Conservation (phyloP, 2,113 vertebrate species). For the Lates calcarifer region DNA sequence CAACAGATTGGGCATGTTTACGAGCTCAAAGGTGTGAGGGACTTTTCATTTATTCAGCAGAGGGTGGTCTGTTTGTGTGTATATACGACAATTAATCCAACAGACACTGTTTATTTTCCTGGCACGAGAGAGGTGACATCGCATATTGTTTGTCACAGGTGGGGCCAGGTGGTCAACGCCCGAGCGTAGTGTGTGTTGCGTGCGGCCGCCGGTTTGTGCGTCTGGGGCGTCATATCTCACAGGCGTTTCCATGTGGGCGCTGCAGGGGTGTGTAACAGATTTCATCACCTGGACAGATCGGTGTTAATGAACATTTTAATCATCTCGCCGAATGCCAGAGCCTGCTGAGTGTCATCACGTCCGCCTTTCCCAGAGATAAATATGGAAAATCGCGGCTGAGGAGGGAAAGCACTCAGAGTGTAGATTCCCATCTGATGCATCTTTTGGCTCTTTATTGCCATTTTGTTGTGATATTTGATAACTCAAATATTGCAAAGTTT, state of each 20-base stretch:
- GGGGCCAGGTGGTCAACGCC: conserved; percentile 65
- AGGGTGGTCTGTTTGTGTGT: conserved; percentile 48
- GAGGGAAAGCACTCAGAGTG: conserved; percentile 20
- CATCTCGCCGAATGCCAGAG: conserved; percentile 61
- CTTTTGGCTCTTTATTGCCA: conserved; percentile 4
- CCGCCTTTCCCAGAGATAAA: conserved; percentile 59
- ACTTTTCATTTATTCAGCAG: conserved; percentile 66
- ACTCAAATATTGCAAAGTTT: conserved; percentile 7
- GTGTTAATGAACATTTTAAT: conserved; percentile 84
- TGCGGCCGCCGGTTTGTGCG: not conserved
- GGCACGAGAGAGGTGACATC: conserved; percentile 62
- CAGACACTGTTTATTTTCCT: conserved; percentile 67
- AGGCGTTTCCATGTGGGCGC: conserved; percentile 48
- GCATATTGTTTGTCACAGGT: conserved; percentile 51
- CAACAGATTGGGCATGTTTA: conserved; percentile 74
- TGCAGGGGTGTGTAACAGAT: conserved; percentile 66
- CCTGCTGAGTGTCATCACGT: conserved; percentile 58
- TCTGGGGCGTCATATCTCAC: conserved; percentile 25
- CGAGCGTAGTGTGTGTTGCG: not conserved
- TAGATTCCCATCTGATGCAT: conserved; percentile 21
- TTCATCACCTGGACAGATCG: conserved; percentile 69
- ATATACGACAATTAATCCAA: conserved; percentile 39
- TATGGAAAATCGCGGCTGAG: conserved; percentile 43
- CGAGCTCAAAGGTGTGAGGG: conserved; percentile 64
- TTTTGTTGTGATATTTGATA: conserved; percentile 13